A percentile compares a stretch with the other conserved stretches of the same genome.
Evolutionary conservation across 2,888 invertebrate species (phyloP).

Genomic region (Hoplodrina blanda): DNA sequence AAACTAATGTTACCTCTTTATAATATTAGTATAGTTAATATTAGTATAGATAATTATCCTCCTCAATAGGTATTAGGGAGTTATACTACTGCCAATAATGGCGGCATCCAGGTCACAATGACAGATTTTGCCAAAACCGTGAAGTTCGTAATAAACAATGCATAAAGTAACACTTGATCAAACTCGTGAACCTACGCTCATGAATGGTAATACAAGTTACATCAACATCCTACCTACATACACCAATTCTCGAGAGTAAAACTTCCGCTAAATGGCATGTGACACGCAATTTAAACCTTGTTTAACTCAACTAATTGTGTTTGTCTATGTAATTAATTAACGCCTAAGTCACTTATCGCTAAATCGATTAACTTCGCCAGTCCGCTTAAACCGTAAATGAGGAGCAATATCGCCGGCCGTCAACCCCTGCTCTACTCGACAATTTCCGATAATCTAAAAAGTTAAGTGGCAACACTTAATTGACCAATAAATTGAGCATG

Average conservation of each 20-base stretch:
- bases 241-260: conserved; percentile 25
- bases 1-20: too few relatives aligned
- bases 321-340: conserved; percentile 59
- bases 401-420: conserved; percentile 27
- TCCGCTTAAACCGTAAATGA: conserved; percentile 19
- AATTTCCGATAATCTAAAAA: conserved; percentile 9
- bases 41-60: too few relatives aligned
- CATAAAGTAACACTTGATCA: too few relatives aligned
- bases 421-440: conserved; percentile 3
- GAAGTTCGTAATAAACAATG: too few relatives aligned
- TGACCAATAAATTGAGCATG: neutral
- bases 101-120: too few relatives aligned
- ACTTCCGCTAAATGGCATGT: conserved; percentile 35
- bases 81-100: too few relatives aligned
- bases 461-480: neutral
- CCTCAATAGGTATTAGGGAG: too few relatives aligned
- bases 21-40: too few relatives aligned
- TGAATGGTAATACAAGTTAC: too few relatives aligned
- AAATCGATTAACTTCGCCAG: conserved; percentile 41
- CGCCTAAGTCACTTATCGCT: conserved; percentile 36
- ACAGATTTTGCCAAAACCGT: too few relatives aligned
- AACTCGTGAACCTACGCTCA: too few relatives aligned
- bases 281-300: conserved; percentile 57
- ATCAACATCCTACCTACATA: neutral
- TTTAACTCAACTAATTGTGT: conserved; percentile 53